Percentiles rank a stretch among this genome's conserved stretches.
Evolutionary conservation across 2,113 vertebrate species (phyloP).

Genomic region (Cranoglanis bouderius): DNA sequence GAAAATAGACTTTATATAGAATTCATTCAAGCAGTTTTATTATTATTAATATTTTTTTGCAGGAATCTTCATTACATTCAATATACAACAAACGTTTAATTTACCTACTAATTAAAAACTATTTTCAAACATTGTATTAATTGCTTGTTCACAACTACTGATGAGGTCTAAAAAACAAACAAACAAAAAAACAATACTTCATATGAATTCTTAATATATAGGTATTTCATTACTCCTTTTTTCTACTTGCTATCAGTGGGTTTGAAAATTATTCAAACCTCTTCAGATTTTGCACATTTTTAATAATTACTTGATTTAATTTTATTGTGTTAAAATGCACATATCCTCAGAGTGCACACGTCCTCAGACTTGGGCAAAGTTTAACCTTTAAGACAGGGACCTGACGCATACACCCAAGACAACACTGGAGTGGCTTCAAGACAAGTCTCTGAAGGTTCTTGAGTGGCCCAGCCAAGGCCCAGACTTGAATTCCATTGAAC

Average conservation of each 20-base stretch:
- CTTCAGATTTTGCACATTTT: neutral
- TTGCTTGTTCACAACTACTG: neutral
- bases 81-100: neutral
- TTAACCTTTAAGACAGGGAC: too few species aligned
- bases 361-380: too few species aligned
- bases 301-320: neutral
- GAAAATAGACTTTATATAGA: neutral
- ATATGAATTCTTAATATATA: neutral
- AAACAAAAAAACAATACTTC: neutral
- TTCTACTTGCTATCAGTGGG: neutral
- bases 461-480: too few species aligned
- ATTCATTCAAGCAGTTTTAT: neutral
- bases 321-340: too few species aligned
- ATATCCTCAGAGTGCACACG: too few species aligned
- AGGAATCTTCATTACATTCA: neutral
- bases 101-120: neutral
- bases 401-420: too few species aligned
- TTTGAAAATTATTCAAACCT: neutral
- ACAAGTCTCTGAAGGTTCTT: too few species aligned
- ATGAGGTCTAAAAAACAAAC: neutral
- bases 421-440: too few species aligned
- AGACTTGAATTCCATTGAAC: too few species aligned
- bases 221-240: neutral
- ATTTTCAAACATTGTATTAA: neutral
- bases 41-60: neutral